Percentiles rank a stretch among this genome's conserved stretches.
Evolutionary conservation across 2,888 invertebrate genomes (phyloP).

Genomic region (Xestobium rufovillosum): DNA sequence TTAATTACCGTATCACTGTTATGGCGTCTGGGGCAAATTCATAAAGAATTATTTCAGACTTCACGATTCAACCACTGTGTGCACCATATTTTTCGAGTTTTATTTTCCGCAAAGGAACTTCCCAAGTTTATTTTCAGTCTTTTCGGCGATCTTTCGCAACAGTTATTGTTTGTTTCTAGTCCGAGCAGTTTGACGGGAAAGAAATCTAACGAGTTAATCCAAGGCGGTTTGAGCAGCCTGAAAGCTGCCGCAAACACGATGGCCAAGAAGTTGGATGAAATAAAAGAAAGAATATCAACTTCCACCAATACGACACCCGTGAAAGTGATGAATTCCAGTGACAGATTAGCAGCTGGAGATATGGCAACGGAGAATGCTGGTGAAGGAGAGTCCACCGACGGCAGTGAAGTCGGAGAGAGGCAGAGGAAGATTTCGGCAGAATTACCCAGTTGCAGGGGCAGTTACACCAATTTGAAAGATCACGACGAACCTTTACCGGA

Average conservation of each 20-base stretch:
- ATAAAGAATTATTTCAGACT: too few species aligned
- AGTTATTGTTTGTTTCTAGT: conserved; percentile 50
- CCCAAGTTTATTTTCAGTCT: neutral
- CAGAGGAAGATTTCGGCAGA: conserved; percentile 52
- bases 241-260: conserved; percentile 80
- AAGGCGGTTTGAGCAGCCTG: conserved; percentile 78
- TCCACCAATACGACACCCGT: conserved; percentile 64
- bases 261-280: conserved; percentile 83
- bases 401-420: conserved; percentile 41
- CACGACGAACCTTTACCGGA: conserved; percentile 56
- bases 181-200: conserved; percentile 77
- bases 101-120: neutral
- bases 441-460: conserved; percentile 51
- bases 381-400: conserved; percentile 41
- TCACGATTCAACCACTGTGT: neutral
- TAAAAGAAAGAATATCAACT: conserved; percentile 83
- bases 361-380: conserved; percentile 38
- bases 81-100: neutral
- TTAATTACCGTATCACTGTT: too few species aligned
- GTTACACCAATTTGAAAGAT: conserved; percentile 51
- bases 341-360: conserved; percentile 28
- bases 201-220: conserved; percentile 80
- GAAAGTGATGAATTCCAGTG: conserved; percentile 41
- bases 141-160: neutral
- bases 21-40: too few species aligned